phyloP scores from a whole-genome alignment of 2,113 vertebrate species.

The Callorhinus ursinus region DNA sequence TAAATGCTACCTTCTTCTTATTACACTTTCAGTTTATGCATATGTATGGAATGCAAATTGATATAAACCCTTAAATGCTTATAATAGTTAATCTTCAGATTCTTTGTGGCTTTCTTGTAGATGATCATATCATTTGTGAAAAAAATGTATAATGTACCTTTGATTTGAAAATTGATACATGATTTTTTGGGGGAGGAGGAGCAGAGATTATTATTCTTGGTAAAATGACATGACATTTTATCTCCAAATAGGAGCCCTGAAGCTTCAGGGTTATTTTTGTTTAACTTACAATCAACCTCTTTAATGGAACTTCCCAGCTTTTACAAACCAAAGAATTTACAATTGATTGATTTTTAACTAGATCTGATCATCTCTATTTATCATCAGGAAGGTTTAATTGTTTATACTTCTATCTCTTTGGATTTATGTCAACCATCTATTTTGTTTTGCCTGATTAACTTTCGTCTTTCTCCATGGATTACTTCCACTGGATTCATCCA shows the following conservation, averaged over 20 bases:
- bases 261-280: not conserved
- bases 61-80: not conserved
- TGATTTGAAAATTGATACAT: not conserved
- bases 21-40: not conserved
- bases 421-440: not conserved
- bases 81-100: not conserved
- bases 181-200: not conserved
- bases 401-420: not conserved
- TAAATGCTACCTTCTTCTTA: constrained; percentile 6
- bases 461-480: not conserved
- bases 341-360: not conserved
- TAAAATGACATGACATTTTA: not conserved
- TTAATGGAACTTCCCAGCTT: not conserved
- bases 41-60: not conserved
- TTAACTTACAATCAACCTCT: not conserved
- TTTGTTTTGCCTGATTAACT: not conserved
- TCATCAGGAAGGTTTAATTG: not conserved
- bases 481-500: not conserved
- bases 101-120: not conserved
- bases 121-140: not conserved
- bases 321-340: not conserved
- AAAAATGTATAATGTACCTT: not conserved
- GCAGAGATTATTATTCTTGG: not conserved
- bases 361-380: not conserved
- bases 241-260: not conserved